Evolutionary conservation across 2,888 invertebrate species (phyloP).

Genomic region (Catocala nupta): DNA sequence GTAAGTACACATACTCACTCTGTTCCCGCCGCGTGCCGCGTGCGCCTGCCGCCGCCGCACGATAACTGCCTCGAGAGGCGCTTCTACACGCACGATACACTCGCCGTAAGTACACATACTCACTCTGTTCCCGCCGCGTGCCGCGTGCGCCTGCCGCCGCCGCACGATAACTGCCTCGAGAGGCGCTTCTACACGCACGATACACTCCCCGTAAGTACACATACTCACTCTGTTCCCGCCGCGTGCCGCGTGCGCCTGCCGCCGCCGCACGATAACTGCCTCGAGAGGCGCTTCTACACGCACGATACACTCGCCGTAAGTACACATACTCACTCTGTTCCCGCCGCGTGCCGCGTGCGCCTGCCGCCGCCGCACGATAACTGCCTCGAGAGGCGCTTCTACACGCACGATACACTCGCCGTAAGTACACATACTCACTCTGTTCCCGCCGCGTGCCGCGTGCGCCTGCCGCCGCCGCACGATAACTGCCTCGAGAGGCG

Average conservation of each 20-base stretch:
- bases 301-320: slow-evolving; percentile 71
- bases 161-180: slow-evolving; percentile 92
- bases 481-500: slow-evolving; percentile 92
- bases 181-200: slow-evolving; percentile 89
- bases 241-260: slow-evolving; percentile 94
- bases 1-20: slow-evolving; percentile 55
- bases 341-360: slow-evolving; percentile 92
- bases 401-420: slow-evolving; percentile 70
- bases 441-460: too few species aligned
- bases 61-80: slow-evolving; percentile 92
- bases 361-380: slow-evolving; percentile 94
- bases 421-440: slow-evolving; percentile 46
- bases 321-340: slow-evolving; percentile 34
- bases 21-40: slow-evolving; percentile 89
- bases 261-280: slow-evolving; percentile 91
- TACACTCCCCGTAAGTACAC: slow-evolving; percentile 66
- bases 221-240: slow-evolving; percentile 65
- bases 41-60: slow-evolving; percentile 94
- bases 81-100: slow-evolving; percentile 86
- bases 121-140: too few species aligned
- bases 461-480: slow-evolving; percentile 92
- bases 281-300: slow-evolving; percentile 92
- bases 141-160: slow-evolving; percentile 90
- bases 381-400: slow-evolving; percentile 93
- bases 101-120: slow-evolving; percentile 57